Conservation (phyloP, 2,113 vertebrate genomes). For the Willisornis vidua region DNA sequence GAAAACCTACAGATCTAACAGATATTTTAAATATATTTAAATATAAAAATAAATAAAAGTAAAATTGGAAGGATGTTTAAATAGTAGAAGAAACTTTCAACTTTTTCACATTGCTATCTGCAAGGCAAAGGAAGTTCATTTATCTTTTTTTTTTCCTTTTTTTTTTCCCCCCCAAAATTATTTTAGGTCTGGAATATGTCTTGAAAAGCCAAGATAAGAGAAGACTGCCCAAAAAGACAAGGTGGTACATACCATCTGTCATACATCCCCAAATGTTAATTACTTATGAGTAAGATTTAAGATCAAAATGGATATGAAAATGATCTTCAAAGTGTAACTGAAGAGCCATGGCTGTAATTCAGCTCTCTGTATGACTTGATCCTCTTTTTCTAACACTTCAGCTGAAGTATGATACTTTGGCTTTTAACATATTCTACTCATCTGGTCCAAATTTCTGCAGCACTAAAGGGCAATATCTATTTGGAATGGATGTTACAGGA, state of each 20-base stretch:
- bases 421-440: background rate
- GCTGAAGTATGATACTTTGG: background rate
- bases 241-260: constrained; percentile 53
- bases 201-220: constrained; percentile 39
- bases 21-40: background rate
- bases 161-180: background rate
- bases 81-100: background rate
- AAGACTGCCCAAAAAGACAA: constrained; percentile 46
- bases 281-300: constrained; percentile 37
- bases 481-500: background rate
- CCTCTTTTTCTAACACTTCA: constrained; percentile 29
- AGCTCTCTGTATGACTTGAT: constrained; percentile 12
- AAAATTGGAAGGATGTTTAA: background rate
- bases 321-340: constrained; percentile 48
- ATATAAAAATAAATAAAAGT: background rate
- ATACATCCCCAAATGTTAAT: constrained; percentile 59
- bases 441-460: background rate
- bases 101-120: background rate
- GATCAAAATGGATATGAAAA: constrained; percentile 55
- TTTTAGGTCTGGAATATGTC: background rate
- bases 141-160: background rate
- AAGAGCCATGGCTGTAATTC: constrained; percentile 38
- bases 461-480: background rate
- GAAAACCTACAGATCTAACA: background rate
- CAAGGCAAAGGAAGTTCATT: background rate